A percentile compares a stretch with the other conserved stretches of the same genome.
Evolutionary conservation across 37 sponge, comb jelly and placozoan genomes (phyloP).

Genomic region (Beroe ovata): DNA sequence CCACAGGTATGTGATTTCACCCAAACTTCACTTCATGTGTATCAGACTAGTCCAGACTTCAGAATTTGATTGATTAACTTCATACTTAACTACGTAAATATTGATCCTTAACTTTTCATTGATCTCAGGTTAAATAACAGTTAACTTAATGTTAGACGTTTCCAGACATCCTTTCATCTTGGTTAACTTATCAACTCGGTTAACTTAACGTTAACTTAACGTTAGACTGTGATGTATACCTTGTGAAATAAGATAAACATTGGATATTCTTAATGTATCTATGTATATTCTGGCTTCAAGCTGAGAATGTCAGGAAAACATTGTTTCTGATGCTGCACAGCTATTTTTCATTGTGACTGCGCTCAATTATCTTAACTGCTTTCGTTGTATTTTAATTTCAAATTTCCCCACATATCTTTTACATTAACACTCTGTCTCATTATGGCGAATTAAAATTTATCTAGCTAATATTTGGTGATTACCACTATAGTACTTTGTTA

Average conservation of each 20-base stretch:
- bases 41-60: too few species aligned
- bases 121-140: constrained; percentile 47
- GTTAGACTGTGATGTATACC: background rate
- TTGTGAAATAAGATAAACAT: background rate
- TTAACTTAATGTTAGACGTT: constrained; percentile 43
- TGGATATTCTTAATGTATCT: background rate
- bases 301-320: too few species aligned
- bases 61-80: background rate
- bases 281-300: background rate
- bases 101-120: background rate
- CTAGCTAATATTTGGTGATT: background rate
- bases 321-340: too few species aligned
- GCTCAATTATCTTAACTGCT: too few species aligned
- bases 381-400: too few species aligned
- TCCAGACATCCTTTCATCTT: background rate
- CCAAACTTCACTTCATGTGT: too few species aligned
- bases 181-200: constrained; percentile 18
- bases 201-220: background rate
- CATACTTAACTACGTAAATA: background rate
- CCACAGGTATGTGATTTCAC: too few species aligned
- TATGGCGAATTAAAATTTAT: background rate
- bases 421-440: too few species aligned
- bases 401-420: too few species aligned
- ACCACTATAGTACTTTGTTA: too few species aligned
- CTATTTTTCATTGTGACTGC: too few species aligned